These are phyloP conservation scores for Trogon surrucura DNA, from an alignment of 2,113 vertebrate genomes.

Conservation along the genomic window DNA sequence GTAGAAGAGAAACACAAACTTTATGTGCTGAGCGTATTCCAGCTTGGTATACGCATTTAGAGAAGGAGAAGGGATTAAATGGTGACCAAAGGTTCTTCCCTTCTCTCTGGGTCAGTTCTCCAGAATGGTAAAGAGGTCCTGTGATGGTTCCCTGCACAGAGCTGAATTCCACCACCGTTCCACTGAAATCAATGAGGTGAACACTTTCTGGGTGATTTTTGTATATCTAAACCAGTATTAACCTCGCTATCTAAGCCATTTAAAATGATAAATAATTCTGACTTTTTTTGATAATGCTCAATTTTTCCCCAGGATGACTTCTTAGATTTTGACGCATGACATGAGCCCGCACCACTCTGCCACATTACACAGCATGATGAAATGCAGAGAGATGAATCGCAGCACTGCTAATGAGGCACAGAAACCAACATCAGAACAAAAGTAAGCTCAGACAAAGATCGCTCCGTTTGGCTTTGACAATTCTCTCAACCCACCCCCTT, in stretches of 20 bases:
- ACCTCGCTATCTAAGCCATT: not conserved
- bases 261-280: not conserved
- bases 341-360: not conserved
- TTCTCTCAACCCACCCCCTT: not conserved
- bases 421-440: slow-evolving; percentile 10
- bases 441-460: not conserved
- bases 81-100: not conserved
- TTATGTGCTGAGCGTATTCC: not conserved
- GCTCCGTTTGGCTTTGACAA: not conserved
- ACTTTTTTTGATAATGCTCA: not conserved
- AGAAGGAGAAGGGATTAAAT: not conserved
- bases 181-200: not conserved
- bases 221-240: not conserved
- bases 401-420: not conserved
- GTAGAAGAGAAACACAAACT: not conserved
- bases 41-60: not conserved
- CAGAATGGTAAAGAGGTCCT: not conserved
- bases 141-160: not conserved
- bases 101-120: not conserved
- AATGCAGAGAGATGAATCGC: not conserved
- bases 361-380: not conserved
- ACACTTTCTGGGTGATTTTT: not conserved
- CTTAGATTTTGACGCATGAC: not conserved
- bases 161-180: not conserved
- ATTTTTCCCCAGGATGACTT: not conserved